Base-by-base conservation (phyloP, 2,888 invertebrate genomes). In the Gerosis bhagava region DNA sequence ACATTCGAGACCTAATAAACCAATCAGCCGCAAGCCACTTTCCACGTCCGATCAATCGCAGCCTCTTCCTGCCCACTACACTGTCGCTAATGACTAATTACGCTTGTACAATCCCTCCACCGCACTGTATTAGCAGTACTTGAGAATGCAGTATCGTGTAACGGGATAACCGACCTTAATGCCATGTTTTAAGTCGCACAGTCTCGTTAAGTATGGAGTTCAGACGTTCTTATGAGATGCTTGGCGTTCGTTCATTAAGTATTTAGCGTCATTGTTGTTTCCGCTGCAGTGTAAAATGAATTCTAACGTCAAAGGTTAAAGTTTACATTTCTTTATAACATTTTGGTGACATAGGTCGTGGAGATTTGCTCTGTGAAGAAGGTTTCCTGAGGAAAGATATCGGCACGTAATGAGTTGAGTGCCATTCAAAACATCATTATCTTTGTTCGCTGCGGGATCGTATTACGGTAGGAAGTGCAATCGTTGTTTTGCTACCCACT, bases 11-110 rank as follows among this genome's bases (percentile, higher is more conserved):
- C 24, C 17, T 32, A 36, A 59, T 69, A 69, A 76, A 70, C 73
- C 73, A 73, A 75, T 74, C 71, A 66, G 53, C 39, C 50, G 39
- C 46, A 32, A 42, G 37, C 42, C 49, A 49, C 58, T 52, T 46
- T 39, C 59, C 61, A 72, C 67, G 70, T 77, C 68, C 73, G 77
- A 81, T 79, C 80, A 77, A 77, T 77, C 74, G 72, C 63, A 55
- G 67, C 75, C 77, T 73, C 77, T 78, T 79, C 79, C 79, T 76
- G 75, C 77, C 78, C 73, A 75, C 73, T 73, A 67, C 71, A 70
- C 70, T 73, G 77, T 78, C 79, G 73, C 78, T 84, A 84, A 83
- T 81, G 80, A 84, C 84, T 83, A 83, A 84, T 84, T 84, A 83
- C 76, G 73, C 74, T 75, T 79, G 80, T 77, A 80, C 77, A 75